Evolutionary conservation across 2,113 vertebrate genomes (phyloP).

Genomic region (Zonotrichia leucophrys): DNA sequence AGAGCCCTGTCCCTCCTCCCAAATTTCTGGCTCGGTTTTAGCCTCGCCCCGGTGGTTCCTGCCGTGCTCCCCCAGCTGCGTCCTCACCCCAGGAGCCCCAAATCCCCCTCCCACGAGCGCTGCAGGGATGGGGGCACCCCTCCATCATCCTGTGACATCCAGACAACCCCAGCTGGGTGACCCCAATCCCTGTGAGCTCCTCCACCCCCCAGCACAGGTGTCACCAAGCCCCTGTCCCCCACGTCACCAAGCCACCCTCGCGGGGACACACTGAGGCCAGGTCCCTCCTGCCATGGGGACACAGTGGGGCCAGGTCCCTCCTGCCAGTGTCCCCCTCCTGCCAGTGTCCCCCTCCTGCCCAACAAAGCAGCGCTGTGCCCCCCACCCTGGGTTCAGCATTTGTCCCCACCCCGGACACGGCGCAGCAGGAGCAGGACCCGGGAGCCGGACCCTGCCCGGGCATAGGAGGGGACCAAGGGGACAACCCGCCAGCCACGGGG

Average conservation of each 20-base stretch:
- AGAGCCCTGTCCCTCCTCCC: background rate
- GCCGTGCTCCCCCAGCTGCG: background rate
- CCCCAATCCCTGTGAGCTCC: rapidly evolving
- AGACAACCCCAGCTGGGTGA: background rate
- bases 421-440: background rate
- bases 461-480: background rate
- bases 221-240: too few relatives aligned
- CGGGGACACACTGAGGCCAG: rapidly evolving
- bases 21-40: background rate
- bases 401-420: rapidly evolving
- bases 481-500: rapidly evolving
- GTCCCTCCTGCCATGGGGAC: rapidly evolving
- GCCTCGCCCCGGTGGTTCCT: rapidly evolving
- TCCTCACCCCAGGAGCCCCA: background rate
- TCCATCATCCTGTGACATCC: background rate
- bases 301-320: background rate
- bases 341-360: rapidly evolving
- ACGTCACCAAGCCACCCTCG: rapidly evolving
- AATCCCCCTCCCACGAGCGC: rapidly evolving
- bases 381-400: rapidly evolving
- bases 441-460: background rate
- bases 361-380: background rate
- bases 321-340: rapidly evolving
- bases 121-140: background rate
- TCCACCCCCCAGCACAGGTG: background rate